Evolutionary conservation across 2,113 vertebrate species (phyloP).

Genomic region (Apaloderma vittatum): DNA sequence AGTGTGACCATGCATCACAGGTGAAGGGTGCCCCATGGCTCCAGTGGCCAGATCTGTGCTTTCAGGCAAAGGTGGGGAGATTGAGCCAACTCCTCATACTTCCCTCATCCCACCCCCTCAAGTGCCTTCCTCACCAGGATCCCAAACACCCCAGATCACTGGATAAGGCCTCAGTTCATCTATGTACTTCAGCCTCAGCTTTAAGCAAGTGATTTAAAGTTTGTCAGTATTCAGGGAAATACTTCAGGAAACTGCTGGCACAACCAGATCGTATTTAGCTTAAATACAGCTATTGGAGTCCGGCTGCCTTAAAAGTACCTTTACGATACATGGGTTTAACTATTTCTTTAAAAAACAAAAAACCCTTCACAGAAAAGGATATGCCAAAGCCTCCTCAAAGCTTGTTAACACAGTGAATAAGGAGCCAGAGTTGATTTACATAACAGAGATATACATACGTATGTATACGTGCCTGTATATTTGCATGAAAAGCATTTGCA

Average conservation of each 20-base stretch:
- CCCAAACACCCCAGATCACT: background rate
- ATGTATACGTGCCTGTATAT: conserved; percentile 56
- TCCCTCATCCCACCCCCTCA: background rate
- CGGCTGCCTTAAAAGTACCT: conserved; percentile 27
- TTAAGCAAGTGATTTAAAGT: background rate
- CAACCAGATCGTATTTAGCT: background rate
- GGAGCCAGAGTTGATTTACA: conserved; percentile 79
- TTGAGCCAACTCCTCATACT: background rate
- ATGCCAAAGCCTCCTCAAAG: conserved; percentile 78
- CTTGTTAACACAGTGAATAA: conserved; percentile 78
- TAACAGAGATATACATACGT: conserved; percentile 68
- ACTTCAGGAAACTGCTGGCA: background rate
- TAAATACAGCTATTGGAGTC: background rate
- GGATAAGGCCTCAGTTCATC: background rate
- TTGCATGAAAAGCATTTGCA: conserved; percentile 78
- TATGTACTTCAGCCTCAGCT: background rate
- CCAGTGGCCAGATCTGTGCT: background rate
- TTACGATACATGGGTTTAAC: background rate
- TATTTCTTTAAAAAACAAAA: conserved; percentile 73
- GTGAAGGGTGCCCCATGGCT: background rate
- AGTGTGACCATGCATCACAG: background rate
- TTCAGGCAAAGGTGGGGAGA: background rate
- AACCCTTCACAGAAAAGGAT: conserved; percentile 68
- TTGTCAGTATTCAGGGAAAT: background rate
- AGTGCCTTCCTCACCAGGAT: background rate